These are phyloP conservation scores for Morbakka virulenta DNA, from an alignment of 30 jellyfish, hydroid and myxozoan genomes.

Conservation along the genomic window DNA sequence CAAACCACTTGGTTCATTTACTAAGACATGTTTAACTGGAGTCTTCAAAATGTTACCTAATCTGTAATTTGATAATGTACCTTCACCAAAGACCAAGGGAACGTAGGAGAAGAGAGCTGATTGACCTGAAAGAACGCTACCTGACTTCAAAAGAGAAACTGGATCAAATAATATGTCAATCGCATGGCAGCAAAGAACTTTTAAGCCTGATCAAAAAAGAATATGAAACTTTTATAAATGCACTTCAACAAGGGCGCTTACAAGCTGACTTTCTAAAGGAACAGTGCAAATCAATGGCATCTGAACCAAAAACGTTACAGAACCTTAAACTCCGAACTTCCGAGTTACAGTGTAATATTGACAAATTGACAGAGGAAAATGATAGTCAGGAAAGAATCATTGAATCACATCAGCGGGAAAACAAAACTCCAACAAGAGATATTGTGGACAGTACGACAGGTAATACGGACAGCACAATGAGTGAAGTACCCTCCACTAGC, in stretches of 20 bases:
- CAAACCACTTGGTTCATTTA: too few relatives aligned
- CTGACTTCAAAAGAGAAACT: neutral
- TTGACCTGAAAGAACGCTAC: neutral
- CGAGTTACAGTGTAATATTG: conserved; percentile 48
- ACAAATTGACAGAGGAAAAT: conserved; percentile 14
- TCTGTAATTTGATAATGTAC: too few relatives aligned
- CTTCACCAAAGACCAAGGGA: too few relatives aligned
- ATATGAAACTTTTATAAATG: conserved; percentile 43
- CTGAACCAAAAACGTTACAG: conserved; percentile 27
- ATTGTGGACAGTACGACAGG: neutral
- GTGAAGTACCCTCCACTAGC: neutral
- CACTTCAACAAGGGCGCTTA: conserved; percentile 42
- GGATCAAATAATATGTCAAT: conserved; percentile 5
- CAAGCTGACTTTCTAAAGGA: conserved; percentile 30
- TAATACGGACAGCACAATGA: too few relatives aligned
- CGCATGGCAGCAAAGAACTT: conserved; percentile 1
- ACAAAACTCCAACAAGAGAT: neutral
- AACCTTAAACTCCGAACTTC: conserved; percentile 14
- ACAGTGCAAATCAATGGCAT: conserved; percentile 2
- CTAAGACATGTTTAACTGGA: too few relatives aligned
- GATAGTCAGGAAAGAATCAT: neutral
- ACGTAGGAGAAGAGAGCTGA: too few relatives aligned
- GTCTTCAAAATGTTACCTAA: too few relatives aligned
- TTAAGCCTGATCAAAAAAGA: conserved; percentile 26
- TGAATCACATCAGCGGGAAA: neutral